These are phyloP conservation scores for Melinopterus prodromus DNA, from an alignment of 2,888 invertebrate genomes.

Conservation along the genomic window DNA sequence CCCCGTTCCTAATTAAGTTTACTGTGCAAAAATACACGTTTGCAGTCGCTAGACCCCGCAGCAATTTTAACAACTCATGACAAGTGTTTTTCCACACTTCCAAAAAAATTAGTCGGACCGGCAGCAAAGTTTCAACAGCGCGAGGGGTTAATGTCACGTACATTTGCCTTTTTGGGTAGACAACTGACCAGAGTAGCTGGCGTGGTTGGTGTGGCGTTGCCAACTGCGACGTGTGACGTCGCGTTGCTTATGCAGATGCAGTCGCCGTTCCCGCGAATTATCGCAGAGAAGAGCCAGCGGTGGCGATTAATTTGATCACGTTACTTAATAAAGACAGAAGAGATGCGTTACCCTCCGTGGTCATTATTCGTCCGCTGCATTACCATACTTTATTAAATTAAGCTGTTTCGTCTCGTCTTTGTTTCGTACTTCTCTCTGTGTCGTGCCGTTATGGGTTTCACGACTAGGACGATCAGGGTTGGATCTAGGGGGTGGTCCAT, in stretches of 20 bases:
- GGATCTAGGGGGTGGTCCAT: not conserved
- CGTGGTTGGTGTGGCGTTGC: not conserved
- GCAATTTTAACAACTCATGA: not conserved
- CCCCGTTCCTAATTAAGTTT: not conserved
- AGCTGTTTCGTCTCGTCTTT: not conserved
- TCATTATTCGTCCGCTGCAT: not conserved
- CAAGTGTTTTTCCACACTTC: not conserved
- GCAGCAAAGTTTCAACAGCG: not conserved
- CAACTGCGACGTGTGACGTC: not conserved
- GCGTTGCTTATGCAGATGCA: not conserved
- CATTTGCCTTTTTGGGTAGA: not conserved
- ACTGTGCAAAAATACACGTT: not conserved
- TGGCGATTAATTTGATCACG: not conserved
- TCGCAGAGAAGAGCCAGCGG: not conserved
- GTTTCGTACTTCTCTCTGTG: not conserved
- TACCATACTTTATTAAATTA: constrained; percentile 4
- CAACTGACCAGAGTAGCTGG: not conserved
- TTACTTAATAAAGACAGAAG: constrained; percentile 4
- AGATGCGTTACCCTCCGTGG: not conserved
- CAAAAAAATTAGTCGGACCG: not conserved
- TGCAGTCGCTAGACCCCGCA: not conserved
- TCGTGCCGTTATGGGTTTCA: not conserved
- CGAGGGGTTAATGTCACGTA: not conserved
- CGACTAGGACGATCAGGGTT: not conserved
- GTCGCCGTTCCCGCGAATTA: not conserved